Evolutionary conservation across 2,797 vertebrate genomes (phyloP).

Genomic region (Microcaecilia unicolor): DNA sequence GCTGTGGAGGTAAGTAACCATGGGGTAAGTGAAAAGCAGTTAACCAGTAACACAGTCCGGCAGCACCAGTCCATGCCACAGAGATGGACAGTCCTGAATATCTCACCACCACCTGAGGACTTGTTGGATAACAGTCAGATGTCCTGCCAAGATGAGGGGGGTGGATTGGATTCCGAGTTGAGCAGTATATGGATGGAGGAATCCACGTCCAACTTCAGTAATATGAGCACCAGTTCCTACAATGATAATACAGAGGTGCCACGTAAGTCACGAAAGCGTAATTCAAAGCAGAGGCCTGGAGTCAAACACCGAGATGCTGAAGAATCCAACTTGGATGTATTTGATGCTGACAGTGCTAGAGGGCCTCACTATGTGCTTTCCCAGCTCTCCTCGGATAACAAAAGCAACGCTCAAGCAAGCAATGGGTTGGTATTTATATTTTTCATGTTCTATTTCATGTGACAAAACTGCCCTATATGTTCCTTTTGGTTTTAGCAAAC

Average conservation of each 20-base stretch:
- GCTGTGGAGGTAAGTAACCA: conserved; percentile 75
- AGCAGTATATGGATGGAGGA: conserved; percentile 98
- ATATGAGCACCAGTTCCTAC: conserved; percentile 88
- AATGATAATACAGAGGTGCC: conserved; percentile 98
- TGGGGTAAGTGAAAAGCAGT: conserved; percentile 68
- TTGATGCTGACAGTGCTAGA: conserved; percentile 98
- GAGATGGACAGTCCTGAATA: conserved; percentile 89
- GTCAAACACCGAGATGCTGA: conserved; percentile 70
- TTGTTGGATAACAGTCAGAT: conserved; percentile 91
- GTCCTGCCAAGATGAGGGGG: conserved; percentile 89
- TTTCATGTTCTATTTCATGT: conserved; percentile 44
- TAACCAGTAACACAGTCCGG: conserved; percentile 59
- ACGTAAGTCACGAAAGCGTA: conserved; percentile 94
- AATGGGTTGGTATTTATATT: conserved; percentile 73
- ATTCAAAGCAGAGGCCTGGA: conserved; percentile 91
- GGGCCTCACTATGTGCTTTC: conserved; percentile 97
- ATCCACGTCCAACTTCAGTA: conserved; percentile 95
- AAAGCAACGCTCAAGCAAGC: conserved; percentile 83
- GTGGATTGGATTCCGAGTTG: conserved; percentile 85
- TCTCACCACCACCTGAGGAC: conserved; percentile 95
- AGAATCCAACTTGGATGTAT: conserved; percentile 91
- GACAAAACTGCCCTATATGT: conserved; percentile 38
- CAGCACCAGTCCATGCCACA: conserved; percentile 86
- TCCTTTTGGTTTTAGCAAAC: conserved; percentile 12
- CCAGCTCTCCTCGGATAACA: conserved; percentile 89